Evolutionary conservation across 2,113 vertebrate genomes (phyloP), one percentile per base, ranked within the genome.

Genomic region (Pelvicachromis taeniatus): DNA sequence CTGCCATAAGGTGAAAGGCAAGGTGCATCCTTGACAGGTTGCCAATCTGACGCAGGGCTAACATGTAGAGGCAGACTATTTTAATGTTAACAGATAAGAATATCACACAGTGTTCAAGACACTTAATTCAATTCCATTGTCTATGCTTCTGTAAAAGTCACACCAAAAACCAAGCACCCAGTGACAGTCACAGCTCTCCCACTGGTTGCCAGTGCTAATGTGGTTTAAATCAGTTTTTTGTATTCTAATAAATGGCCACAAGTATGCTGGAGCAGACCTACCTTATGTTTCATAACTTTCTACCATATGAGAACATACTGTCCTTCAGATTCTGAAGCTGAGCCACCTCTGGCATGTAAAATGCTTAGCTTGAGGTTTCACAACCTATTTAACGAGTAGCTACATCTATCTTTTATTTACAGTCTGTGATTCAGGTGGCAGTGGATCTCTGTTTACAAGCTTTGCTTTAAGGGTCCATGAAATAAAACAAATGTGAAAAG

Each of bases 381-480:
- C 65, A 73, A 17, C 65, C 65, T 10, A 17, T 26, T 70, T 45
- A 26, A 70, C 65, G 1, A 70, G 14, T 29, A 73, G 14, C 65
- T 73, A 48, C 26, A 73, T 29, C 23, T 29, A 73, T 50, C 23
- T 73, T 73, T 73, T 29, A 50, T 50, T 11, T 29, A 4, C 6
- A 73, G 23, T 29, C 65, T 73, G 42, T 73, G 40, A 4, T 73
- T 73, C 42, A 7, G 14, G 14, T 48, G 68, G 42, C 42, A 19
- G 23, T 12, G 3, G 23, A 0, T 11, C 16, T 73, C 8, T 9
- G 0, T 50, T 73, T 17, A 29, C 2, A 31, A 48, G 0, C 42
- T 73, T 73, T 31, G 23, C 42, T 50, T 50, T 73, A 50, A 73
- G 6, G 1, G 26, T 7, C 23, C 42, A 29, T 23, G 31, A 29